These are phyloP conservation scores for Trinorchestia longiramus DNA, from an alignment of 1,140 invertebrate species.

Conservation along the genomic window DNA sequence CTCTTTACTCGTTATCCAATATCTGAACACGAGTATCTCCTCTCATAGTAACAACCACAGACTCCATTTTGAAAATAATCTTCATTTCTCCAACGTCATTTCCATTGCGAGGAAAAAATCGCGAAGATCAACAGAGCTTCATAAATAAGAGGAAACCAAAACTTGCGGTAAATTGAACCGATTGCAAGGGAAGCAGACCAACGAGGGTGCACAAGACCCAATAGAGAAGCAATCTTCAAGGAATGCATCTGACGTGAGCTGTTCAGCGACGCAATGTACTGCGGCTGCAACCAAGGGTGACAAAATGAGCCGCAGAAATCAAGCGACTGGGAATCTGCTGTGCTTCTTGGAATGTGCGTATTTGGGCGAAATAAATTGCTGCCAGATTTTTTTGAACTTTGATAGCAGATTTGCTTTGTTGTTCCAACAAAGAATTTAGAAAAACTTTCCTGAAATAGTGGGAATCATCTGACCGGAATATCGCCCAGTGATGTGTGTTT, in stretches of 20 bases:
- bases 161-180: not conserved
- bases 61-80: not conserved
- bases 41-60: not conserved
- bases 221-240: not conserved
- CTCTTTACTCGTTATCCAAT: not conserved
- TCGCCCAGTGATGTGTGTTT: not conserved
- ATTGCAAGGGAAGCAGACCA: not conserved
- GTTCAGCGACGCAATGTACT: not conserved
- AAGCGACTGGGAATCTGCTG: not conserved
- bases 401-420: not conserved
- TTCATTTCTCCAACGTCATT: slow-evolving; percentile 23
- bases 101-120: slow-evolving; percentile 4
- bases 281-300: not conserved
- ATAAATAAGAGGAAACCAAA: not conserved
- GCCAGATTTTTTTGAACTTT: not conserved
- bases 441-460: not conserved
- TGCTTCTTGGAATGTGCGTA: not conserved
- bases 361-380: not conserved
- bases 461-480: not conserved
- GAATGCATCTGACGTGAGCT: not conserved
- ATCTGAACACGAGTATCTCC: not conserved
- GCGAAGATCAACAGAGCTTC: slow-evolving; percentile 17
- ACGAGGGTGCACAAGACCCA: not conserved
- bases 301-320: not conserved
- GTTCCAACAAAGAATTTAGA: not conserved